These are phyloP conservation scores for Dissostichus mawsoni DNA, from an alignment of 2,113 vertebrate species.

Conservation along the genomic window DNA sequence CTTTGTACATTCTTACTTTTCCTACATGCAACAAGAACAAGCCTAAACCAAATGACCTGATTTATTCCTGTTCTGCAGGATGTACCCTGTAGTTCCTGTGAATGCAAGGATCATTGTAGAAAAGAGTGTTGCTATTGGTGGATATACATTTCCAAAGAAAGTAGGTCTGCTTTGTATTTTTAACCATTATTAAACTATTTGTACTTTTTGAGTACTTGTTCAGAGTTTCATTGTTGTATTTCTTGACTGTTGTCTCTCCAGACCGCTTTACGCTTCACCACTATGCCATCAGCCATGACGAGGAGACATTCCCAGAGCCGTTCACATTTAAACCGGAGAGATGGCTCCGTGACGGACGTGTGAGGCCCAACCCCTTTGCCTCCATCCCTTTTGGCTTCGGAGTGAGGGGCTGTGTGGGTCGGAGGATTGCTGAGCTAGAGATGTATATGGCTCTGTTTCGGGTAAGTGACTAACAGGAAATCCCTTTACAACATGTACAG, in stretches of 20 bases:
- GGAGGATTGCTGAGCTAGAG: conserved; percentile 86
- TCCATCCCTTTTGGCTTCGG: conserved; percentile 86
- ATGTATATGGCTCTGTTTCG: conserved; percentile 81
- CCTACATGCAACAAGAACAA: background rate
- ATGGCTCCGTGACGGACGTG: conserved; percentile 79
- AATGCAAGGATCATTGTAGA: conserved; percentile 76
- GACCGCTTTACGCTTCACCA: conserved; percentile 81
- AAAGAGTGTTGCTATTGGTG: conserved; percentile 73
- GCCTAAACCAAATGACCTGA: background rate
- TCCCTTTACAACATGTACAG: background rate
- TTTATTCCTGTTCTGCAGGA: conserved; percentile 63
- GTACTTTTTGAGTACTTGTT: background rate
- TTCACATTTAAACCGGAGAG: conserved; percentile 79
- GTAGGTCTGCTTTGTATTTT: conserved; percentile 55
- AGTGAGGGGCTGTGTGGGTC: conserved; percentile 83
- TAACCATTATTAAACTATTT: background rate
- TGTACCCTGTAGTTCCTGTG: conserved; percentile 82
- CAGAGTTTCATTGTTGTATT: background rate
- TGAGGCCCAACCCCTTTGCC: conserved; percentile 78
- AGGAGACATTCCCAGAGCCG: conserved; percentile 79
- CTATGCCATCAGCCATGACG: conserved; percentile 83
- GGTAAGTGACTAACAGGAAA: conserved; percentile 59
- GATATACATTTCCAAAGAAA: conserved; percentile 80
- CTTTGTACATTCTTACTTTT: background rate
- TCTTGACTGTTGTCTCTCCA: conserved; percentile 50